These are phyloP conservation scores for Eurosta solidaginis DNA, from an alignment of 1,140 invertebrate genomes.

Conservation along the genomic window DNA sequence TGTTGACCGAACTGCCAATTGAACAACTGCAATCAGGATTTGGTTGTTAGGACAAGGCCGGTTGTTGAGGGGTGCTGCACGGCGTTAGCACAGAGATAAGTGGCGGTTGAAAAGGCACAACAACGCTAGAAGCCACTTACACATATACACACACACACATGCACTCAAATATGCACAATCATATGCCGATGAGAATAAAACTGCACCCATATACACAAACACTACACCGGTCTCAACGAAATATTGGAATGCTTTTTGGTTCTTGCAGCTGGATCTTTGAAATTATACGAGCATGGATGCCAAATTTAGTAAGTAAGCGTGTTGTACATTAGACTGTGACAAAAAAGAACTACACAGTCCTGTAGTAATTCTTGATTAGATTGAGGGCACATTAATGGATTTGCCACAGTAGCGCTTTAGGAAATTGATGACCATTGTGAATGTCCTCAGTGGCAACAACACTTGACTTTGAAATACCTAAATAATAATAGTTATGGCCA, in stretches of 20 bases:
- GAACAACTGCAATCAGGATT: neutral
- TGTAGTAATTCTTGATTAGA: too few relatives aligned
- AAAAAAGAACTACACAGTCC: too few relatives aligned
- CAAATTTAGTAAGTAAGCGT: too few relatives aligned
- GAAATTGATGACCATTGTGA: too few relatives aligned
- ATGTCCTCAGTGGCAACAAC: too few relatives aligned
- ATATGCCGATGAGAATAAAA: neutral
- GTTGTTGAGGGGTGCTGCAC: neutral
- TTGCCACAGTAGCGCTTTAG: too few relatives aligned
- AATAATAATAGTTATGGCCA: too few relatives aligned
- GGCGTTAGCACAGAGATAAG: neutral
- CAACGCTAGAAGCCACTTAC: neutral
- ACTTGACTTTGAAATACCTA: too few relatives aligned
- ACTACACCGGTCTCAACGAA: neutral
- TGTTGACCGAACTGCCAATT: slow-evolving; percentile 2
- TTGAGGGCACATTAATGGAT: too few relatives aligned
- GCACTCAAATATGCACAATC: neutral
- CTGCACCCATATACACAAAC: neutral
- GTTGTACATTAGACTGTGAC: too few relatives aligned
- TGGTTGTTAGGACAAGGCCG: neutral
- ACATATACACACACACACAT: neutral
- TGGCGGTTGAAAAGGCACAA: neutral
- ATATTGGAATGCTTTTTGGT: neutral
- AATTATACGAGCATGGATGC: too few relatives aligned
- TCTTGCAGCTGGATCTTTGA: slow-evolving; percentile 37